Base-by-base conservation (phyloP, 2,888 invertebrate species). In the Adineta ricciae region DNA sequence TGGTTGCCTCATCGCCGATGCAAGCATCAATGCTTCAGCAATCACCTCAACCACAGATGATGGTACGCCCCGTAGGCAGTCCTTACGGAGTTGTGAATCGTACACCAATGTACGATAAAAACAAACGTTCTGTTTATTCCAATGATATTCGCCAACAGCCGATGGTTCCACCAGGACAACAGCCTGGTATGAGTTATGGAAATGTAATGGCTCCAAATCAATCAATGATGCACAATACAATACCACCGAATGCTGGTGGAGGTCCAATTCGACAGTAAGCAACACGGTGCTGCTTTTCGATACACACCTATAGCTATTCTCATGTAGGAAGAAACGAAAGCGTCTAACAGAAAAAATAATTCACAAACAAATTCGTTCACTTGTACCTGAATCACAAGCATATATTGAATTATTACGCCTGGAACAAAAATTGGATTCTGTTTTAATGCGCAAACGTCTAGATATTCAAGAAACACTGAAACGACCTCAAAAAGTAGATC, bases 341-440 rank as follows among this genome's bases (percentile, higher is more conserved):
- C 78, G 78, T 78, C 38, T 84, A 11, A 84, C 84, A 32, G 86
- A 86, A 32, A 84, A 86, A 84, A 54, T 86, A 19, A 86, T 86
- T 52, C 82, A 84, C n/a, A 84, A 86, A 84, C 82, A 86, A 54
- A 90, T 92, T 9, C 88, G 91, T 27, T 91, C 98, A 91, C 92
- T 99, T 88, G 98, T 99, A 84, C 99, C 99, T 0, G 99, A 99
- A 91, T 98, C 97, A 86, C 97, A 99, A 91, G 98, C 98, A 0
- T 99, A 99, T 91, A 98, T 99, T 98, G 98, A 99, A 92, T 92
- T 99, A 88, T 92, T 99, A 85, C 96, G 97, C 1, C 99, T 99
- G 92, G 99, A 99, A 91, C 93, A 97, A 86, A 99, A 98, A 91
- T 92, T 99, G 85, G 99, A 99, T 91, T 95, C 97, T 8, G 98